These are phyloP conservation scores for Heteromormyrus szaboi DNA, from an alignment of 2,797 vertebrate genomes.

Conservation along the genomic window DNA sequence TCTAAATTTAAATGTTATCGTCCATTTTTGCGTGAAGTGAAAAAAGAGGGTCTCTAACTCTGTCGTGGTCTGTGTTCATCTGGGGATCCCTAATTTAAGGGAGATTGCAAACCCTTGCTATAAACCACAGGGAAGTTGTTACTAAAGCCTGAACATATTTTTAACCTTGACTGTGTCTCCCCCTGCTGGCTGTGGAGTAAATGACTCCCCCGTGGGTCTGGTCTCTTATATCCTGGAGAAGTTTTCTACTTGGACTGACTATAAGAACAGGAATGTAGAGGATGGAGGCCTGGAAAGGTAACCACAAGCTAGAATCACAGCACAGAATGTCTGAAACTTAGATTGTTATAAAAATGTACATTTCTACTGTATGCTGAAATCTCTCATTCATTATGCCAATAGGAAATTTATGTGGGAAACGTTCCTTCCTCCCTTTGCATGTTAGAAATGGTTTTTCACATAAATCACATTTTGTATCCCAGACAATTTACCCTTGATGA, in stretches of 20 bases:
- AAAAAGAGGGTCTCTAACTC: not conserved
- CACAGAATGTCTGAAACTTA: not conserved
- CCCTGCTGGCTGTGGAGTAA: slow-evolving; percentile 69
- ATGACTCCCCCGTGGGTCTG: slow-evolving; percentile 77
- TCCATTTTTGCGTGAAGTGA: not conserved
- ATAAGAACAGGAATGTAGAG: slow-evolving; percentile 55
- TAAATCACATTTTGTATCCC: slow-evolving; percentile 8
- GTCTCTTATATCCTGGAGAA: slow-evolving; percentile 84
- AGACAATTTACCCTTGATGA: slow-evolving; percentile 80
- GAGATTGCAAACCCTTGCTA: not conserved
- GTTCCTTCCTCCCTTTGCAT: not conserved
- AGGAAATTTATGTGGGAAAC: not conserved
- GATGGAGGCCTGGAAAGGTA: slow-evolving; percentile 80
- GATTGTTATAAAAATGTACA: not conserved
- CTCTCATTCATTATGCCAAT: not conserved
- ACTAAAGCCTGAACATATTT: not conserved
- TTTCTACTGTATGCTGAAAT: not conserved
- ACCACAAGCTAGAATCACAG: slow-evolving; percentile 16
- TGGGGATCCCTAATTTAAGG: not conserved
- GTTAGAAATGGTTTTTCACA: not conserved
- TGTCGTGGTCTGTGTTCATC: not conserved
- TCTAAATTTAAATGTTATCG: not conserved
- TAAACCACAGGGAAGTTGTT: not conserved
- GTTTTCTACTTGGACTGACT: slow-evolving; percentile 76
- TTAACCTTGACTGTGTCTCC: not conserved